Conservation (phyloP, 2,888 invertebrate genomes). For the Arenicola marina region DNA sequence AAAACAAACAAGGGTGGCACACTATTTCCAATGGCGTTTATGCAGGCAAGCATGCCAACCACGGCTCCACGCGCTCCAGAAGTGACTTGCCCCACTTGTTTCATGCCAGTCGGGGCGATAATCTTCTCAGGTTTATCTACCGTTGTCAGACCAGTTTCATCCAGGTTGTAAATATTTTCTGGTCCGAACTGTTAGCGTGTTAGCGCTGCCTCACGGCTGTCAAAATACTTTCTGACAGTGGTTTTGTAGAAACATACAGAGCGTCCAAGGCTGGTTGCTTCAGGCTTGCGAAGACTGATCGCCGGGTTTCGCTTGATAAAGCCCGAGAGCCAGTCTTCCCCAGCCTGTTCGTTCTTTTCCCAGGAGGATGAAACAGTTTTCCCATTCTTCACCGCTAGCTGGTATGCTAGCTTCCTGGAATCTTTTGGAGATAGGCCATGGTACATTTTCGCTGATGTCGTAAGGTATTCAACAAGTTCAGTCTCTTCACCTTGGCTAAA, state of each 20-base stretch:
- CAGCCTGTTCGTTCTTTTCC: neutral
- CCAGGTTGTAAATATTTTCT: constrained; percentile 1
- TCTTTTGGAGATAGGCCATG: neutral
- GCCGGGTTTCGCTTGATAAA: neutral
- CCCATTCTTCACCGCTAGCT: neutral
- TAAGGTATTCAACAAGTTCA: neutral
- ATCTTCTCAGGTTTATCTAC: constrained; percentile 6
- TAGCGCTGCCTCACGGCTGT: neutral
- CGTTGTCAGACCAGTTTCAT: constrained; percentile 8
- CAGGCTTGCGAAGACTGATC: too few species aligned
- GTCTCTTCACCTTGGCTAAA: neutral
- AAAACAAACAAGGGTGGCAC: constrained; percentile 17
- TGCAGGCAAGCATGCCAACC: neutral
- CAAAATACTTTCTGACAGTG: neutral
- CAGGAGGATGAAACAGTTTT: neutral
- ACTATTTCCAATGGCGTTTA: constrained; percentile 10
- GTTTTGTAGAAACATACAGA: neutral
- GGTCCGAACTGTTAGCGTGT: neutral
- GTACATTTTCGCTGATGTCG: neutral
- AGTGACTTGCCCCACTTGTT: constrained; percentile 10
- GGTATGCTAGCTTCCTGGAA: neutral
- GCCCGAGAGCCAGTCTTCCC: neutral
- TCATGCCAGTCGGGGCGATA: constrained; percentile 3
- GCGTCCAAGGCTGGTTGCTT: too few species aligned
- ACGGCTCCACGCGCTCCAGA: constrained; percentile 14